These are phyloP conservation scores for Nanger granti DNA, from an alignment of 2,113 vertebrate species.

Conservation along the genomic window DNA sequence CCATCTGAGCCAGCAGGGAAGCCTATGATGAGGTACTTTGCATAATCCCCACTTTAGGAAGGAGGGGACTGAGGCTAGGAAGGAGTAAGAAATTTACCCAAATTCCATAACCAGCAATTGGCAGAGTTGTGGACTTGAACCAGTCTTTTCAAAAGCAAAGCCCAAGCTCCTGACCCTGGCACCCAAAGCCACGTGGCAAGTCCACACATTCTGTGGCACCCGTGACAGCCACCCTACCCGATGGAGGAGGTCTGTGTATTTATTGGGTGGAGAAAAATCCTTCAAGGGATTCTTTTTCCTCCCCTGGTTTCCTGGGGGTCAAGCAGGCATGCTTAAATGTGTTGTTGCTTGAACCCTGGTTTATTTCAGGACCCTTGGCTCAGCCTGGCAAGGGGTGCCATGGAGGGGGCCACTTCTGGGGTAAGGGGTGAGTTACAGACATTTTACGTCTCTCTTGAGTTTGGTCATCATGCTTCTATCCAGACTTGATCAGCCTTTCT, in stretches of 20 bases:
- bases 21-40: background rate
- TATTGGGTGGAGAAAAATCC: background rate
- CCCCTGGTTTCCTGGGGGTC: background rate
- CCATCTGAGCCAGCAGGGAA: background rate
- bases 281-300: background rate
- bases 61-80: background rate
- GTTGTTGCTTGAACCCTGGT: too few relatives aligned
- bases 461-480: background rate
- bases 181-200: background rate
- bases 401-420: background rate
- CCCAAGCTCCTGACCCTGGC: background rate
- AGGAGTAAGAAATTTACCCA: background rate
- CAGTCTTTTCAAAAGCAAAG: background rate
- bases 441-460: background rate
- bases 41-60: background rate
- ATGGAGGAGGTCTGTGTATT: background rate
- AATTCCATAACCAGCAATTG: background rate
- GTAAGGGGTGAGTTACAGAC: too few relatives aligned
- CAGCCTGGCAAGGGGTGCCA: fast-evolving
- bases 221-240: background rate
- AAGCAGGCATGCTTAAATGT: background rate
- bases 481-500: background rate
- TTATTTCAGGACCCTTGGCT: background rate
- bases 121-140: background rate
- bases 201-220: fast-evolving